Evolutionary conservation across 2,888 invertebrate species (phyloP), one percentile per base, ranked within the genome.

Genomic region (Pammene fasciana): DNA sequence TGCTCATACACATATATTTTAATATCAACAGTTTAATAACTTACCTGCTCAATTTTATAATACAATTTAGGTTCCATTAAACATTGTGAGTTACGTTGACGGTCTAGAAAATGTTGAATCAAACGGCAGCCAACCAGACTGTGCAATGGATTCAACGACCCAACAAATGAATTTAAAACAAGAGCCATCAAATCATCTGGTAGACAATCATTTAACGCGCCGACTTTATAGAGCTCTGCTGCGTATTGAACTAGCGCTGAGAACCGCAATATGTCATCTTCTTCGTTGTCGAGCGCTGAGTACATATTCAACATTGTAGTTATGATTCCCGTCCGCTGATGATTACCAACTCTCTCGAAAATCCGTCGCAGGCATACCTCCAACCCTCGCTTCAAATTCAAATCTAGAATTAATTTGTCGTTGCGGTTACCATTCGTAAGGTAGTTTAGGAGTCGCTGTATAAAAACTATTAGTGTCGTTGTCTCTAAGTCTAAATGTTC

Each of bases 41-140:
- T 65, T 56, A 88, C 88, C 85, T 87, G 85, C 43, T 85, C 81
- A 76, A 86, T 86, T 67, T 87, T 83, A 62, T 87, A 87, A 68
- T 84, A 87, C 57, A 95, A 88, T n/a, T 85, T 89, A 0, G 95
- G 94, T 0, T 89, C 87, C 68, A 88, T 82, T 72, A 94, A 88
- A 68, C 86, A 80, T 0, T 79, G 71, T 13, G 82, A 83, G 72
- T 95, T 95, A 0, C 85, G 79, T 45, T 89, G 87, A 50, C 94
- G 86, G 76, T 95, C 95, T 5, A 95, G 79, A 61, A 95, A 83
- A 73, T 90, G 87, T 48, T 94, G 92, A 45, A 94, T 77, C 0
- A 95, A 87, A 14, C 94, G 85, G 75, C 93, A 93, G 0, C 94
- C 94, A 13, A 94, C 79, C 0, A 94, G 81, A 76, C 93, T 94